Conservation (phyloP, 2,888 invertebrate genomes). For the Pyrrhosoma nymphula region DNA sequence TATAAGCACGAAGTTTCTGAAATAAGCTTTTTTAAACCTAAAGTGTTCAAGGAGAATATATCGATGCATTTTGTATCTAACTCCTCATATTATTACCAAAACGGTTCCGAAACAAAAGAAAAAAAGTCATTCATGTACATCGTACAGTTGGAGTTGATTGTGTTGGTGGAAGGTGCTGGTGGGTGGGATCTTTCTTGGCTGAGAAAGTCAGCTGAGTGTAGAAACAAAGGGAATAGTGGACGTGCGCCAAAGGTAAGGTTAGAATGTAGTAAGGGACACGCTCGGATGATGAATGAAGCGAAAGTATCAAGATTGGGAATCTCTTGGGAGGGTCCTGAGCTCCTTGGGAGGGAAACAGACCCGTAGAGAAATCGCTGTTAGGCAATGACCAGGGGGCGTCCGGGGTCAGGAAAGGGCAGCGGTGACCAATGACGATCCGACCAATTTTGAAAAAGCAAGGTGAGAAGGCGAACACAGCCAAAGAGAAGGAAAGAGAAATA, state of each 20-base stretch:
- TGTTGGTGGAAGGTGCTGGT: neutral
- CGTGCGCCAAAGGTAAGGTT: neutral
- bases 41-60: no score
- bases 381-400: neutral
- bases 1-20: no score
- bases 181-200: neutral
- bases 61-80: no score
- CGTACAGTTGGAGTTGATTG: no score
- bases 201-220: neutral
- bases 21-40: no score
- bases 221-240: neutral
- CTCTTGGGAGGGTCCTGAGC: neutral
- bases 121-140: no score
- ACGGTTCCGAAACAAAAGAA: no score
- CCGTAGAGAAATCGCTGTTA: neutral
- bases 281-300: neutral
- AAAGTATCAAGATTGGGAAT: neutral
- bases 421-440: neutral
- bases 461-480: neutral
- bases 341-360: neutral
- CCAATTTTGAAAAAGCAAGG: neutral
- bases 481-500: neutral
- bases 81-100: no score
- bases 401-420: neutral
- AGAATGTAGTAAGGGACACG: neutral